Evolutionary conservation across 92 coral and sea anemone genomes (phyloP), one percentile per base, ranked within the genome.

Genomic region (Isaurus tuberculatus): DNA sequence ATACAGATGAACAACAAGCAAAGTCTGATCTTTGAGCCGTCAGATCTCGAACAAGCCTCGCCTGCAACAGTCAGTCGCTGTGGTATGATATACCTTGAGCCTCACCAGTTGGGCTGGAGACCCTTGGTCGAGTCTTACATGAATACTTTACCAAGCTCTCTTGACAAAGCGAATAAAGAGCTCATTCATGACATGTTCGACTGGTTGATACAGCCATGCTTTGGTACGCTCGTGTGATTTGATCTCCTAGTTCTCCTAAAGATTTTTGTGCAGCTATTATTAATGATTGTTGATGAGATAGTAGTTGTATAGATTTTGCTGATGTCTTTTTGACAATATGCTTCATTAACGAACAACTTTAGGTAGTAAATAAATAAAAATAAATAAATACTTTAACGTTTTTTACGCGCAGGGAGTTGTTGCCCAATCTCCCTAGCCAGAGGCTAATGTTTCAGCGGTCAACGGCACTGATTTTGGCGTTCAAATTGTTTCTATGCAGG

Each of bases 31-130:
- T 95, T 95, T 65, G 98, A 95, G 79, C 98, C 98, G 8, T 97
- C 98, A 17, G 98, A 95, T 70, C 91, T 95, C 31, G 98, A 95
- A 63, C 98, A 95, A 84, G 98, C 98, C 8, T 95, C 98, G 4
- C 98, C 98, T 6, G 98, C 98, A 26, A 95, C 98, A 32, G 98
- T 95, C 86, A 95, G 98, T 67, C 87, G 98, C 20, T 95, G 98
- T 81, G 98, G 98, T 57, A 95, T 96, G 99, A 96, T 96, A 29
- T 96, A 96, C 86, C 90, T 96, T 48, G 99, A 96, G 44, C 99
- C 99, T 0, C 93, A 90, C 70, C 99, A 96, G 97, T 93, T 96
- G 87, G 98, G 99, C 3, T 96, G 99, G 99, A 85, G 92, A 15
- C 99, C 99, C 20, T 70, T 94, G 86, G 85, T 94, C 88, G 99